Evolutionary conservation across 1,140 invertebrate genomes (phyloP).

Genomic region (Gonatopus flavifemur): DNA sequence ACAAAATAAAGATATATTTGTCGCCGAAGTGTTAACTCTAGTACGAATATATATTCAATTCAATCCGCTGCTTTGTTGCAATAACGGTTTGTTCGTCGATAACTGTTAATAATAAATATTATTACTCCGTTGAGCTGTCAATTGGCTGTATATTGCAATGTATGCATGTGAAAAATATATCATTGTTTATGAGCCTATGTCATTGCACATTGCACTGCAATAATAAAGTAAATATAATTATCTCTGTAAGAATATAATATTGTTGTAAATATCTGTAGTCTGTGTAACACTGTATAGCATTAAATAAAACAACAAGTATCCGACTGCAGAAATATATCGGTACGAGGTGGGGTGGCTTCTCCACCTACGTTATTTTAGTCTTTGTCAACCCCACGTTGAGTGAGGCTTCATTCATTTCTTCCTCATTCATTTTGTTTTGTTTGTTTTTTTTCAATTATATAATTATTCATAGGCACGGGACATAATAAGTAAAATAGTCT

Average conservation of each 20-base stretch:
- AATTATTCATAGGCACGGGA: conserved; percentile 40
- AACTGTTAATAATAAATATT: conserved; percentile 58
- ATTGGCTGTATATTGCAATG: conserved; percentile 57
- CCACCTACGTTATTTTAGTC: conserved; percentile 52
- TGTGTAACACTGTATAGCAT: conserved; percentile 62
- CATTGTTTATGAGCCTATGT: conserved; percentile 50
- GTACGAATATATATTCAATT: conserved; percentile 34
- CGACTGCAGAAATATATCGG: conserved; percentile 56
- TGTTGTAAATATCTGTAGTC: conserved; percentile 62
- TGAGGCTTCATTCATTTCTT: too few relatives aligned
- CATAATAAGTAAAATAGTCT: conserved; percentile 32
- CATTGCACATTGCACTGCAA: conserved; percentile 56
- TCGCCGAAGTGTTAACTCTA: neutral
- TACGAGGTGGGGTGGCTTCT: conserved; percentile 60
- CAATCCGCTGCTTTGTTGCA: conserved; percentile 55
- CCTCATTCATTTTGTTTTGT: too few relatives aligned
- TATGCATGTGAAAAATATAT: conserved; percentile 58
- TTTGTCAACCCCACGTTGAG: neutral
- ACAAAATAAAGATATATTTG: neutral
- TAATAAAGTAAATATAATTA: conserved; percentile 61
- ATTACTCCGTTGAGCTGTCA: conserved; percentile 57
- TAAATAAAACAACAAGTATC: conserved; percentile 60
- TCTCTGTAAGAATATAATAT: conserved; percentile 62
- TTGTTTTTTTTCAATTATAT: conserved; percentile 23
- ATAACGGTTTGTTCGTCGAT: conserved; percentile 55